Base-by-base conservation (phyloP, 2,888 invertebrate genomes). In the Dolichomitus sp. region DNA sequence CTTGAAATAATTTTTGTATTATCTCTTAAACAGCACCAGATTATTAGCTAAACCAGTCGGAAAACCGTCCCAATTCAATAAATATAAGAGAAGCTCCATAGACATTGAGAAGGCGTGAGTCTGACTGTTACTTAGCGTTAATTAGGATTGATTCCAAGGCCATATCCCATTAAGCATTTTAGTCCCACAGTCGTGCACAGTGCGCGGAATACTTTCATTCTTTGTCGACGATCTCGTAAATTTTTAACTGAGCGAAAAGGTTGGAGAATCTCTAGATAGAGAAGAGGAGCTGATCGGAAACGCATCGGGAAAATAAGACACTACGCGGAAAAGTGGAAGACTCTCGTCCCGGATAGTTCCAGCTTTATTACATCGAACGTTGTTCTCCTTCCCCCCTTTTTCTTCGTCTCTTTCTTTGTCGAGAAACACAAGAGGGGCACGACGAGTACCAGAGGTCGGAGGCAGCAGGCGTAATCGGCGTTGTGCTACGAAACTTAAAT, bases 401-500 rank as follows among this genome's bases (percentile, higher is more conserved):
- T n/a, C 9, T 17, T 9, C 12, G 19, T 61, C 19, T 27, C 23
- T 72, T 54, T 33, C 45, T 57, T 23, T 14, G 19, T 70, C 57
- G 19, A 30, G 17, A n/a, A 14, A 63, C 37, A 42, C 48, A 30
- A 57, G n/a, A 48, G 27, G 50, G 33, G 9, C 40, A 30, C 17
- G 19, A 30, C 17, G 19, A 65, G 19, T 50, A 23, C 14, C 57
- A 17, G 63, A 40, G 30, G 14, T 54, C 27, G 12, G 17, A 42
- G 45, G 12, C 37, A 37, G 54, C 40, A 27, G 63, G 63, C 37
- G 59, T 17, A 50, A 74, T 76, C 68, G 23, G 40, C 63, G 69
- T 54, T 54, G 74, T 37, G 61, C 37, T 50, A 48, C 42, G n/a
- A 77, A 85, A 85, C 69, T 83, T 83, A 84, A 85, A 81, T 82